Evolutionary conservation across 2,888 invertebrate genomes (phyloP).

Genomic region (Hydroisotoma schaefferi): DNA sequence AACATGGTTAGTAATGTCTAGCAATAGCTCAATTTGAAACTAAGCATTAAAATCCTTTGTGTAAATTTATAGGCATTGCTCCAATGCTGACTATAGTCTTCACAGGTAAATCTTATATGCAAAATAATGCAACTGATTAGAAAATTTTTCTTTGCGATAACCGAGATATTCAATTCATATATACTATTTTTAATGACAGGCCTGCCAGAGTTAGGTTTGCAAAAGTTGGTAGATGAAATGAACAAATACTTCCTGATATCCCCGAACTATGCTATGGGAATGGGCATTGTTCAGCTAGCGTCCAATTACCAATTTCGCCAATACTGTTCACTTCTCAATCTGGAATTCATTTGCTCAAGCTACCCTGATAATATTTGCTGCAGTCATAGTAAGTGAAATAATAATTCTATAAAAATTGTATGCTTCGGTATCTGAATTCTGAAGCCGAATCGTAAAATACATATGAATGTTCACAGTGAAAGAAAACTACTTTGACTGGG

Average conservation of each 20-base stretch:
- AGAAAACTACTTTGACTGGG: conserved; percentile 42
- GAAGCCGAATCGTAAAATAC: neutral
- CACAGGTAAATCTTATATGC: neutral
- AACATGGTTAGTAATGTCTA: too few species aligned
- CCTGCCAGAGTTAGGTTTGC: conserved; percentile 59
- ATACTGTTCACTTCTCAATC: conserved; percentile 34
- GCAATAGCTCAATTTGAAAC: too few species aligned
- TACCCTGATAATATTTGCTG: neutral
- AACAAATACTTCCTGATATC: conserved; percentile 66
- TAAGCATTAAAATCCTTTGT: too few species aligned
- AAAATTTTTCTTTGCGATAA: too few species aligned
- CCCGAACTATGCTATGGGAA: conserved; percentile 64
- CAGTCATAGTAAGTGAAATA: neutral
- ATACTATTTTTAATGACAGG: too few species aligned
- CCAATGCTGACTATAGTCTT: conserved; percentile 4
- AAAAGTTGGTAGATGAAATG: conserved; percentile 59
- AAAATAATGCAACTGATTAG: too few species aligned
- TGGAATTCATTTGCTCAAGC: conserved; percentile 38
- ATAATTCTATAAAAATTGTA: neutral
- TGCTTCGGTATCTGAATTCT: neutral
- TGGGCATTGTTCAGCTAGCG: conserved; percentile 44
- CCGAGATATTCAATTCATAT: too few species aligned
- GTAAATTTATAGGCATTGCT: neutral
- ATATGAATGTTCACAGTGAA: conserved; percentile 26
- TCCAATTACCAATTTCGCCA: conserved; percentile 40